Conservation (phyloP, 2,113 vertebrate species). For the Motacilla tschutschensis region DNA sequence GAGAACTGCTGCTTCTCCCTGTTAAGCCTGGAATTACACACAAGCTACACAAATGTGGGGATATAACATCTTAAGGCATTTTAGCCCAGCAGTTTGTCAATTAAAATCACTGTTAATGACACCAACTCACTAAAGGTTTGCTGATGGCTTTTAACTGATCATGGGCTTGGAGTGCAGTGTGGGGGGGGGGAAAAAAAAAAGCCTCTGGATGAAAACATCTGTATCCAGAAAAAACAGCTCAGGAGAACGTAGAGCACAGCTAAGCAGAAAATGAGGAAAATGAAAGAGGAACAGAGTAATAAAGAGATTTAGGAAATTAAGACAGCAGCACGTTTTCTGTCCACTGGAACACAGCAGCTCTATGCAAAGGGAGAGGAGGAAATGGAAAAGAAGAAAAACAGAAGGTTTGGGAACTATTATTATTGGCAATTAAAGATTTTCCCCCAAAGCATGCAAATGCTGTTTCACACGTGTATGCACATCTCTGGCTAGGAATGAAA, state of each 20-base stretch:
- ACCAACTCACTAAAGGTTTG: not conserved
- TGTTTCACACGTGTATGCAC: not conserved
- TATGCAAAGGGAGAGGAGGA: not conserved
- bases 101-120: not conserved
- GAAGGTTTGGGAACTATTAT: slow-evolving; percentile 28
- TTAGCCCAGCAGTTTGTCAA: not conserved
- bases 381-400: slow-evolving; percentile 18
- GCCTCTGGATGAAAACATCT: not conserved
- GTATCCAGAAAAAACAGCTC: not conserved
- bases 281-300: not conserved
- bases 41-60: not conserved
- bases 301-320: not conserved
- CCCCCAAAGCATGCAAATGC: not conserved
- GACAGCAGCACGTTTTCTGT: not conserved
- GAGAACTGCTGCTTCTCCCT: not conserved
- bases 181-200: rapidly evolving
- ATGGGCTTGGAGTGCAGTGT: not conserved
- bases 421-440: slow-evolving; percentile 39
- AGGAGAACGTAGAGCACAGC: not conserved
- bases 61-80: not conserved
- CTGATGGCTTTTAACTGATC: not conserved
- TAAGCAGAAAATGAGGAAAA: slow-evolving; percentile 11
- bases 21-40: not conserved
- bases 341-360: not conserved
- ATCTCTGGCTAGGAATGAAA: slow-evolving; percentile 1